Base-by-base conservation (phyloP, 1,140 invertebrate species). In the Plectus sambesii region DNA sequence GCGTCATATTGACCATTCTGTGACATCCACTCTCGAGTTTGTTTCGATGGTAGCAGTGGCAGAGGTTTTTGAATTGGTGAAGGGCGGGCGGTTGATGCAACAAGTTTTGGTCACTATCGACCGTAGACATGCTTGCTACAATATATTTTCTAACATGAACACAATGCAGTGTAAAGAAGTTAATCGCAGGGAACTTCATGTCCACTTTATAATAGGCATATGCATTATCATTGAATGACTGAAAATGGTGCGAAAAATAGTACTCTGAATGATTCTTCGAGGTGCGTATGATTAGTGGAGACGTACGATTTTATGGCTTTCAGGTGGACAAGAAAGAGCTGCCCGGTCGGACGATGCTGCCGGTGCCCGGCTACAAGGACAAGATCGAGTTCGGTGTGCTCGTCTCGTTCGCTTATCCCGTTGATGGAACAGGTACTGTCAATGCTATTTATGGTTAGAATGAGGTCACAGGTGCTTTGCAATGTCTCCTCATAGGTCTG, bases 321-420 rank as follows among this genome's bases (percentile, higher is more conserved):
- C 24, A 81, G 79, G 82, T 85, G 3, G 90, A 97, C 69, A 97
- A 98, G 74, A 74, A 83, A 9, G 90, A 98, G 70, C 71, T 98
- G 22, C 68, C 79, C n/a, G 90, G 88, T 1, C 74, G 81, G 42
- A 97, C 89, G 1, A 72, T 89, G 49, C 61, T 98, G 8, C 69
- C 79, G 24, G 87, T 99, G 56, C 93, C 94, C 26, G 89, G 89
- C 0, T 96, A 97, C 69, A 75, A 81, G 5, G 69, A 79, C 17
- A 82, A 82, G 38, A 78, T 97, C 12, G 87, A 94, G 72, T 96
- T 98, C 71, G 93, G 93, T 30, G 85, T 94, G 24, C 72, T 99
- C 5, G 80, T 92, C 2, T 80, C 80, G 12, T 98, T 98, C 75
- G 84, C 86, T 2, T 99, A 98, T 72, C 78, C 81, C 62, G 76